Evolutionary conservation across 2,888 invertebrate genomes (phyloP).

Genomic region (Lasiommata megera): DNA sequence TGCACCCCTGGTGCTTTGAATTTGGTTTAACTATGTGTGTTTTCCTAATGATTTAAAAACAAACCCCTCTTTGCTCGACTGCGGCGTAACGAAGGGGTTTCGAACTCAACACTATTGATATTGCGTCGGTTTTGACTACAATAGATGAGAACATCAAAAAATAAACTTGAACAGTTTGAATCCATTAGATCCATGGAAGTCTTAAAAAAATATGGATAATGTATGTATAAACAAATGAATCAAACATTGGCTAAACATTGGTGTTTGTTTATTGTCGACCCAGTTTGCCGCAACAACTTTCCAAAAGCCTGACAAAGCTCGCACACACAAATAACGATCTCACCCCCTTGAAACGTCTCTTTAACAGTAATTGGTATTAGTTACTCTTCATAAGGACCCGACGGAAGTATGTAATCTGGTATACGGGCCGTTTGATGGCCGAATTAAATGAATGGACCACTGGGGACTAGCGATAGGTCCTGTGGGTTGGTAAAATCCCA

Average conservation of each 20-base stretch:
- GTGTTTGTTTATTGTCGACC: not conserved
- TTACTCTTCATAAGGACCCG: conserved; percentile 29
- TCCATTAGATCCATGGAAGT: no score
- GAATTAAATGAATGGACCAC: conserved; percentile 52
- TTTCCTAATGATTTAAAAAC: conserved; percentile 14
- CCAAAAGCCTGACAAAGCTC: not conserved
- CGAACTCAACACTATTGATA: not conserved
- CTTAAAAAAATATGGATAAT: no score
- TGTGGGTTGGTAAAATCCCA: conserved; percentile 17
- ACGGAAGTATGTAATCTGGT: conserved; percentile 69
- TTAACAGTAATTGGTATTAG: conserved; percentile 34
- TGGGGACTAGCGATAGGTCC: conserved; percentile 31
- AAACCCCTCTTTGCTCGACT: conserved; percentile 1
- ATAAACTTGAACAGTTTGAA: no score
- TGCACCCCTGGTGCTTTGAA: conserved; percentile 61
- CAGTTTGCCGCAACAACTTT: not conserved
- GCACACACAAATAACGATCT: not conserved
- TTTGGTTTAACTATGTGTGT: conserved; percentile 17
- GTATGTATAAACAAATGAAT: no score
- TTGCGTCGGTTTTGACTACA: no score
- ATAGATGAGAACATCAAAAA: no score
- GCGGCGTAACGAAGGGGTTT: not conserved
- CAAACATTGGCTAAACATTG: not conserved
- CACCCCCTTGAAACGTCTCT: conserved; percentile 26
- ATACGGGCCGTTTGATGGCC: conserved; percentile 68